Evolutionary conservation across 2,888 invertebrate genomes (phyloP).

Genomic region (Autographa pulchrina): DNA sequence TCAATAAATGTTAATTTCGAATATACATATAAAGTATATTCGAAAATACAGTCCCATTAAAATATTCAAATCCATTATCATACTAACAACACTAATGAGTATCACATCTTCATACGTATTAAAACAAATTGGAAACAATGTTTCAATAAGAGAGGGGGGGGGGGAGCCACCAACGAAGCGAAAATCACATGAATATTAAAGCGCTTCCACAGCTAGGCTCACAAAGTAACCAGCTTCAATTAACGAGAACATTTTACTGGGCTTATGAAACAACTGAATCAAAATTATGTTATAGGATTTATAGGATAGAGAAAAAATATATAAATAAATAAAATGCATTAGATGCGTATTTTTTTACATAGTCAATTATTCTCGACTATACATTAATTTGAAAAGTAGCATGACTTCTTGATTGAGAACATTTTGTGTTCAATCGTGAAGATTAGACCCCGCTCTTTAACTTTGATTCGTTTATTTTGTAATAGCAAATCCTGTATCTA

Average conservation of each 20-base stretch:
- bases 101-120: slow-evolving; percentile 39
- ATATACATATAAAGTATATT: too few relatives aligned
- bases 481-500: too few relatives aligned
- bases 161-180: slow-evolving; percentile 12
- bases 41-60: slow-evolving; percentile 33
- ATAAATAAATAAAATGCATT: too few relatives aligned
- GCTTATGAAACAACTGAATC: slow-evolving; percentile 15
- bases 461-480: too few relatives aligned
- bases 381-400: too few relatives aligned
- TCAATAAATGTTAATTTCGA: too few relatives aligned
- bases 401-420: too few relatives aligned
- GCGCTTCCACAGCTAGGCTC: slow-evolving; percentile 40
- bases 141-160: slow-evolving; percentile 32
- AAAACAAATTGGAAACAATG: slow-evolving; percentile 57
- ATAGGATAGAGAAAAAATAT: neutral
- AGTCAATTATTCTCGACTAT: too few relatives aligned
- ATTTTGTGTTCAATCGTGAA: too few relatives aligned
- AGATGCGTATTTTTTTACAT: too few relatives aligned
- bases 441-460: too few relatives aligned
- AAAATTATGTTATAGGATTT: slow-evolving; percentile 30
- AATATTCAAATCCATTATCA: slow-evolving; percentile 47
- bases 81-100: slow-evolving; percentile 44
- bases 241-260: slow-evolving; percentile 57
- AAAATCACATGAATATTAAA: slow-evolving; percentile 65
- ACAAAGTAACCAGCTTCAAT: slow-evolving; percentile 66